Base-by-base conservation (phyloP, 1,140 invertebrate species). In the Lineus longissimus region DNA sequence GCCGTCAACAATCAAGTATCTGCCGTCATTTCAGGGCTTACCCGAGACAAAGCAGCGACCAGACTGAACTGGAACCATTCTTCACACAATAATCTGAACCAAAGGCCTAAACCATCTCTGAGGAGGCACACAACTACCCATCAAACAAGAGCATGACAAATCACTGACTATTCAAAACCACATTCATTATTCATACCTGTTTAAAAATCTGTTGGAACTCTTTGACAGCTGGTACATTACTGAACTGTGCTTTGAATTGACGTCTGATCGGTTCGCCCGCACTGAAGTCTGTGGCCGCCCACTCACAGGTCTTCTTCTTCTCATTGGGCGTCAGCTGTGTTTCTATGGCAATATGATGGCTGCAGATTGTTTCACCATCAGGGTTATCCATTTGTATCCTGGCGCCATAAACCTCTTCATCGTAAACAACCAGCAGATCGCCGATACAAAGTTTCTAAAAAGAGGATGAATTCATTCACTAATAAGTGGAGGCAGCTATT, bases 301-400 rank as follows among this genome's bases (percentile, higher is more conserved):
- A 86, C 47, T 78, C 70, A 51, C 84, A 85, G 57, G 75, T 72
- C 60, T 79, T 82, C 47, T 78, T 74, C 55, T 80, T 82, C 11
- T 74, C 75, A 36, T 75, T 69, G 72, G 64, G 4, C 1, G 2
- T 58, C 63, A 86, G 73, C 4, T 70, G 68, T 1, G 80, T 83
- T 61, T 86, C 80, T 30, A 79, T 76, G 55, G 77, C 78, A 61
- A 86, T 85, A 19, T 85, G 63, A 51, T 85, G 84, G 40, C 84
- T 83, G 62, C 83, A 84, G 0, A 84, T 51, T 15, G 74, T 61
- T n/a, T 80, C 71, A 2, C 79, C 78, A 40, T 81, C 65, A 30
- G 84, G 82, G 2, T 71, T 68, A 36, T 73, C 74, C 19, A 86
- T 70, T n/a, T 75, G 59, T 27, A 87, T 82, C 27, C 76, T 76